Evolutionary conservation across 2,797 vertebrate genomes (phyloP), one percentile per base, ranked within the genome.

Genomic region (Synaphobranchus kaupii): DNA sequence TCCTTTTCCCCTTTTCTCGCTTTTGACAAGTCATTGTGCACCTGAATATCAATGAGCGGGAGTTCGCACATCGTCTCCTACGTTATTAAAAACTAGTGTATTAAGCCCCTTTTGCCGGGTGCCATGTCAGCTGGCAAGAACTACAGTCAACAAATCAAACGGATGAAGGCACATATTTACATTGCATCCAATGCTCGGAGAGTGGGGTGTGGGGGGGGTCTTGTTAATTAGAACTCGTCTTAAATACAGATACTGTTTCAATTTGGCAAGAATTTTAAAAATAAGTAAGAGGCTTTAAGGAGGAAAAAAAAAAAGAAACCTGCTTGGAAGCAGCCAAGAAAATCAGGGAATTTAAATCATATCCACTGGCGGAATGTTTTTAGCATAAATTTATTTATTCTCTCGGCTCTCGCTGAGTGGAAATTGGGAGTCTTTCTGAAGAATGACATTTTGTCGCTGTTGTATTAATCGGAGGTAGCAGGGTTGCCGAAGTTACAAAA

Each of bases 161-260:
- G 93, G 94, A 95, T 95, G 93, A 94, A 92, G 91, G 92, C 92
- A 90, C 91, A 93, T 95, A 94, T 96, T 96, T 95, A 95, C 94
- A 94, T 93, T 92, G 89, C 90, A 87, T 82, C 88, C 50, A 63
- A 39, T 90, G 89, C 90, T 89, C 88, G 60, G 81, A 86, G 84
- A 68, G 78, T 54, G 87, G 60, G 50, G 78, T 25, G 31, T 28
- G 12, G 58, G 48, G n/a, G 80, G 88, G 73, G 89, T 90, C 90
- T 91, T 93, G 94, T 94, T 95, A 95, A 95, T 95, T 94, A 94
- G 94, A 95, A 95, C 92, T 92, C 84, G 87, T 92, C 92, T 94
- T 91, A 93, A 95, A 95, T 93, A 94, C 93, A 95, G 93, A 95
- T 92, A 89, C 92, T 92, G 92, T 93, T 94, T 95, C 92, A 92